These are phyloP conservation scores for Zosterops hypoxanthus DNA, from an alignment of 2,113 vertebrate genomes.

Conservation along the genomic window DNA sequence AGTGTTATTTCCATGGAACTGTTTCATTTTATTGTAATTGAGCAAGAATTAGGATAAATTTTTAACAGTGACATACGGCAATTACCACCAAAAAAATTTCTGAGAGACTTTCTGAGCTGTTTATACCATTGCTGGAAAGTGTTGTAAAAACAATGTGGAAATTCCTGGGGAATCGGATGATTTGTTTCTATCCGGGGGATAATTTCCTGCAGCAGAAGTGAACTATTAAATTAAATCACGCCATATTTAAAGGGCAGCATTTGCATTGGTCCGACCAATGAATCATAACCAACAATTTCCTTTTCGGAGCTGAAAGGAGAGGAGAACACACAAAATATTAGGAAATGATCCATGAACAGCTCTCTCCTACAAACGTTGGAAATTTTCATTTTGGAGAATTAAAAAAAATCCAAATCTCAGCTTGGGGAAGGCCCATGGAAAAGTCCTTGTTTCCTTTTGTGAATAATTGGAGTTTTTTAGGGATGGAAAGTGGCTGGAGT, in stretches of 20 bases:
- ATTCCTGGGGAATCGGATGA: background rate
- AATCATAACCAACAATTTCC: slow-evolving; percentile 21
- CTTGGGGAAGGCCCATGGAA: background rate
- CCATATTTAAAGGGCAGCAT: slow-evolving; percentile 53
- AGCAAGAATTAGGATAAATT: background rate
- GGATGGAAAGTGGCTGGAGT: background rate
- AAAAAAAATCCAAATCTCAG: background rate
- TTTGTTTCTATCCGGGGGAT: background rate
- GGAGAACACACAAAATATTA: background rate
- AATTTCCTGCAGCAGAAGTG: slow-evolving; percentile 12
- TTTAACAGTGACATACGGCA: background rate
- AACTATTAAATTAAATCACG: slow-evolving; percentile 31
- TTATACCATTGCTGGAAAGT: background rate
- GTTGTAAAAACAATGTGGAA: background rate
- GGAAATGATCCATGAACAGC: slow-evolving; percentile 5
- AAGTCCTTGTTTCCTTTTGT: background rate
- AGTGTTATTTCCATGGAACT: background rate
- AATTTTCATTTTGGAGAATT: background rate
- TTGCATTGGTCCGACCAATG: slow-evolving; percentile 33
- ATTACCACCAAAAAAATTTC: background rate
- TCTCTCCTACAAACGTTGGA: background rate
- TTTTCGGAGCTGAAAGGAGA: slow-evolving; percentile 9
- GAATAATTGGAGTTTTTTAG: background rate
- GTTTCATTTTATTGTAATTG: background rate
- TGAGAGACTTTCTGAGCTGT: slow-evolving; percentile 6